Evolutionary conservation across 2,113 vertebrate genomes (phyloP).

Genomic region (Archocentrus centrarchus): DNA sequence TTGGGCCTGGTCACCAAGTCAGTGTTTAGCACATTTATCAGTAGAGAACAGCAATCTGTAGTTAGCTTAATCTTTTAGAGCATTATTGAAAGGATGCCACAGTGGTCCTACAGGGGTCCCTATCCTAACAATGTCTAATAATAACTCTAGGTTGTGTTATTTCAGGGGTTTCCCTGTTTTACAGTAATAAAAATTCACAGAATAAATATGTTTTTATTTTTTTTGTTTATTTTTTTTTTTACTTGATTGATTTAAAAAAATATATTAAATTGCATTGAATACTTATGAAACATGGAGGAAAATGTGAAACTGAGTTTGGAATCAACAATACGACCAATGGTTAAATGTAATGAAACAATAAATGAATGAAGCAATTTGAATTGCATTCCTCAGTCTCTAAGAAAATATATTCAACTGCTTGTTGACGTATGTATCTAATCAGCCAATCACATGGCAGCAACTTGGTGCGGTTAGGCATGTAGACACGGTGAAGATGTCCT

Average conservation of each 20-base stretch:
- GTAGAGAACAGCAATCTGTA: conserved; percentile 40
- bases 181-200: background rate
- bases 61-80: conserved; percentile 26
- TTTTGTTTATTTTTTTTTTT: background rate
- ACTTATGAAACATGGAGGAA: background rate
- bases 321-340: background rate
- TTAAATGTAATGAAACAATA: background rate
- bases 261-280: background rate
- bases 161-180: background rate
- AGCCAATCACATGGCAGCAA: too few species aligned
- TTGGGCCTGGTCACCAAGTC: conserved; percentile 23
- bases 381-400: background rate
- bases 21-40: conserved; percentile 54
- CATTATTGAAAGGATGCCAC: conserved; percentile 14
- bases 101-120: background rate
- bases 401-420: too few species aligned
- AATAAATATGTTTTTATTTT: background rate
- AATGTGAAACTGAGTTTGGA: background rate
- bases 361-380: background rate
- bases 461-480: too few species aligned
- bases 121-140: conserved; percentile 11
- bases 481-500: too few species aligned
- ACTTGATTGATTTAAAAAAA: background rate
- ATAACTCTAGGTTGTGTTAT: background rate
- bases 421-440: too few species aligned